Evolutionary conservation across 2,113 vertebrate genomes (phyloP).

Genomic region (Brachypodius melanocephalos): DNA sequence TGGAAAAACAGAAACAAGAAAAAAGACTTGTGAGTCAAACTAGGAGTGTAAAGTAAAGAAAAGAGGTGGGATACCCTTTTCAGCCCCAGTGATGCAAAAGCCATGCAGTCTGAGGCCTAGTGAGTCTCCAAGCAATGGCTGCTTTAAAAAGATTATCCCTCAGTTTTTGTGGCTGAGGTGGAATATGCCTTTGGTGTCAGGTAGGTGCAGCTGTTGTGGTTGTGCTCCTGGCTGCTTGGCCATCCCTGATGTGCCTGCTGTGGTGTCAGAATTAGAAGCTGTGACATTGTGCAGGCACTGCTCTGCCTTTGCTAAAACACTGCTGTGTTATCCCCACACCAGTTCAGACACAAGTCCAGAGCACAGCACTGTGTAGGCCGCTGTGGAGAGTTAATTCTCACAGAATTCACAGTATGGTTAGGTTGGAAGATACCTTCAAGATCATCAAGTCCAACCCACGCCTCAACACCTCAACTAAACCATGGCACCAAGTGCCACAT

Average conservation of each 20-base stretch:
- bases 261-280: background rate
- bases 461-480: too few relatives aligned
- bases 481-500: too few relatives aligned
- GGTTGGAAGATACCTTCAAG: too few relatives aligned
- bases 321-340: background rate
- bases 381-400: background rate
- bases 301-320: background rate
- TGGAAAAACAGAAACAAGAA: background rate
- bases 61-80: background rate
- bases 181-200: background rate
- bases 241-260: fast-evolving
- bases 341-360: background rate
- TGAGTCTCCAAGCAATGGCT: background rate
- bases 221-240: background rate
- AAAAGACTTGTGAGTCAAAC: background rate
- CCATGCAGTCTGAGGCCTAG: background rate
- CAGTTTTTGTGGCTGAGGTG: background rate
- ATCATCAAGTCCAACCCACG: too few relatives aligned
- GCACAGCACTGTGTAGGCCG: background rate
- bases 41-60: background rate
- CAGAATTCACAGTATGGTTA: too few relatives aligned
- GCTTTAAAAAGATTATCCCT: background rate
- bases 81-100: background rate
- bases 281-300: too few relatives aligned
- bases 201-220: background rate